These are phyloP conservation scores for Epinotia brunnichana DNA, from an alignment of 2,888 invertebrate genomes.

Conservation along the genomic window DNA sequence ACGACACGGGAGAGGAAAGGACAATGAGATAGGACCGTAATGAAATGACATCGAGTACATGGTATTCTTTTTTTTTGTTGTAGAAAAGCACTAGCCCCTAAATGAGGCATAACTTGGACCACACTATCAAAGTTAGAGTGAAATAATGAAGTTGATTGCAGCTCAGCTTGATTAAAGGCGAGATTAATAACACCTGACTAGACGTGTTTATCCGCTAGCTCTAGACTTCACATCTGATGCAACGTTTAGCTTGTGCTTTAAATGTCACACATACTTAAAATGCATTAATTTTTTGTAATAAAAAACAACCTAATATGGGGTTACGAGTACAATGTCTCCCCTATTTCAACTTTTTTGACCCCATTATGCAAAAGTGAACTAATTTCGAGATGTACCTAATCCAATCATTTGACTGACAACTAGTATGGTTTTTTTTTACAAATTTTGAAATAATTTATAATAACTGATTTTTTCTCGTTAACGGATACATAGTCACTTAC, in stretches of 20 bases:
- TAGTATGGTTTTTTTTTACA: no score
- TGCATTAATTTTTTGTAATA: background rate
- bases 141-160: slow-evolving; percentile 64
- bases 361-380: no score
- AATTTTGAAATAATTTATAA: no score
- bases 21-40: background rate
- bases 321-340: no score
- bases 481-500: no score
- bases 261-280: background rate
- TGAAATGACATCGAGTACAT: background rate
- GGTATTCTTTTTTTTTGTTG: background rate
- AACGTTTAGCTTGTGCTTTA: slow-evolving; percentile 16
- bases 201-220: slow-evolving; percentile 48
- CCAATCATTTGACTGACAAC: no score
- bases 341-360: no score
- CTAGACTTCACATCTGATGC: slow-evolving; percentile 14
- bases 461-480: no score
- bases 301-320: background rate
- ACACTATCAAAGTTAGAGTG: slow-evolving; percentile 51
- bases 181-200: slow-evolving; percentile 62
- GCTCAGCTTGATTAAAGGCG: slow-evolving; percentile 68
- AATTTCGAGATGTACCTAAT: no score
- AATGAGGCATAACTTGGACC: slow-evolving; percentile 36
- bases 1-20: background rate
- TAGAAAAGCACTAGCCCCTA: background rate